Conservation (phyloP, 1,140 invertebrate genomes). For the Lepidurus couesii region DNA sequence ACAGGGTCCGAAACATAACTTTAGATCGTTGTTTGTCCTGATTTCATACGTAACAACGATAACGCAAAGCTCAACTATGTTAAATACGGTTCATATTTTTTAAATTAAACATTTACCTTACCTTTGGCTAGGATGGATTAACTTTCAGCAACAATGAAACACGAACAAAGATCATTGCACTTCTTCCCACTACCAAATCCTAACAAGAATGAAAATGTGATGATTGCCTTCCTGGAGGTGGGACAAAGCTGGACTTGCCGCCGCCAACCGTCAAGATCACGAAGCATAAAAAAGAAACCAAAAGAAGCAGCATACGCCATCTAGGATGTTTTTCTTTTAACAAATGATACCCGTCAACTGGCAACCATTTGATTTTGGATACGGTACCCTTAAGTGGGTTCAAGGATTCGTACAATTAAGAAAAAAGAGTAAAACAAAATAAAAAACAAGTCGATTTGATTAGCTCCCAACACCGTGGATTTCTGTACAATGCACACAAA, state of each 20-base stretch:
- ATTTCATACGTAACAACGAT: no score
- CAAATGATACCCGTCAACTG: neutral
- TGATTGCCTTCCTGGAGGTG: neutral
- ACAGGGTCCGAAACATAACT: no score
- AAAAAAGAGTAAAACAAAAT: neutral
- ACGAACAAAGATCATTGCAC: neutral
- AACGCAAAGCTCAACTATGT: no score
- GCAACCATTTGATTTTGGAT: neutral
- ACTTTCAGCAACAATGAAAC: neutral
- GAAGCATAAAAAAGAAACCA: neutral
- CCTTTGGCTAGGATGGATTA: neutral
- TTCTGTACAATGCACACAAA: conserved; percentile 12
- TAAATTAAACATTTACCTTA: neutral
- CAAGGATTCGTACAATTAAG: neutral
- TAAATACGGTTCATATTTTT: no score
- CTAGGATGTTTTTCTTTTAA: neutral
- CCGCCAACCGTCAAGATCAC: neutral
- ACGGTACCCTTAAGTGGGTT: neutral
- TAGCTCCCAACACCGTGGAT: neutral
- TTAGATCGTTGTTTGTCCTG: no score
- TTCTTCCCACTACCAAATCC: neutral
- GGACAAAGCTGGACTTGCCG: neutral
- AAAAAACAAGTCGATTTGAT: neutral
- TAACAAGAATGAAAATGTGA: neutral
- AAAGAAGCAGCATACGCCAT: neutral